Evolutionary conservation across 2,888 invertebrate species (phyloP), one percentile per base, ranked within the genome.

Genomic region (Cactoblastis cactorum): DNA sequence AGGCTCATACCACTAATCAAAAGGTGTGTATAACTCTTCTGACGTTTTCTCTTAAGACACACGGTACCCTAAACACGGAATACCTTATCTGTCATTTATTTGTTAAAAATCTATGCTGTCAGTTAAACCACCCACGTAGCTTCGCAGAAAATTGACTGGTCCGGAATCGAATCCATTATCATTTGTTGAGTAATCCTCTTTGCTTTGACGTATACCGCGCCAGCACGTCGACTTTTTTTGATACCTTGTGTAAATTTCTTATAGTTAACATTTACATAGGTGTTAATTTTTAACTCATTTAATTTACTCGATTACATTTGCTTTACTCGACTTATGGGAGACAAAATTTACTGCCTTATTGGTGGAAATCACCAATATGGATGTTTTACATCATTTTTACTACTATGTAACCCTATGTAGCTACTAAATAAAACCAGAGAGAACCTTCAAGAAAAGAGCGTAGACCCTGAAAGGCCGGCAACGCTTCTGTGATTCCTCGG

Each of bases 91-190:
- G 9, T 50, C 61, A 61, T 71, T 66, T 69, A 65, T 72, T 71
- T 68, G 69, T 62, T 15, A 54, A 63, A 67, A 67, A 65, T 66
- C 65, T 64, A 58, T 74, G 71, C 75, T 74, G 64, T 65, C 62
- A 67, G 73, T 70, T 69, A 65, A 65, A 46, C 82, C 82, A 80
- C 81, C 81, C 81, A 75, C 80, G 62, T 69, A 54, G 80, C 54
- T 81, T 77, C 80, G 59, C 54, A 61, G 80, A 81, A 78, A 67
- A 77, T 71, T 71, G 61, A 62, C 61, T 70, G 55, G 53, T 11
- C 50, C 55, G 57, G 63, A 64, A 63, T 61, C 67, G 62, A 82
- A 76, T 69, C 62, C 62, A 69, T 75, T 83, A 80, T 80, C 82
- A 80, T 77, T 57, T 37, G 46, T 54, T 59, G 55, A 63, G 60